Evolutionary conservation across 1,140 invertebrate species (phyloP).

Genomic region (Drosophila sturtevanti): DNA sequence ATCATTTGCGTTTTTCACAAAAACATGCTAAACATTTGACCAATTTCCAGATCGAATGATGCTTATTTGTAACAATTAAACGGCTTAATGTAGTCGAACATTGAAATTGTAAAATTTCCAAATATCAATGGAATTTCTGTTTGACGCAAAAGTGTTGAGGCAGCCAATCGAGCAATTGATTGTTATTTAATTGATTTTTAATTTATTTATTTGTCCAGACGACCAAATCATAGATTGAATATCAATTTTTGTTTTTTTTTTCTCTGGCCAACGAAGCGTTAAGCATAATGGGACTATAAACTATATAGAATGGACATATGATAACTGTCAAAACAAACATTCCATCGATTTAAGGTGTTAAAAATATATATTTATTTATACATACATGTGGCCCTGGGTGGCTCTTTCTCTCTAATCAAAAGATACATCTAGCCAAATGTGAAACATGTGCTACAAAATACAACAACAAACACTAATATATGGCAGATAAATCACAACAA

Average conservation of each 20-base stretch:
- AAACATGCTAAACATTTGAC: constrained; percentile 30
- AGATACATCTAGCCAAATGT: constrained; percentile 59
- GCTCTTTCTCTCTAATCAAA: constrained; percentile 48
- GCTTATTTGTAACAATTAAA: constrained; percentile 46
- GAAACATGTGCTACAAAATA: constrained; percentile 67
- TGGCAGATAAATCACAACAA: constrained; percentile 64
- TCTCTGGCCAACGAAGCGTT: constrained; percentile 21
- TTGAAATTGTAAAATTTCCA: constrained; percentile 16
- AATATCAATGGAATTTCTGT: constrained; percentile 6
- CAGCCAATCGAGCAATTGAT: constrained; percentile 49
- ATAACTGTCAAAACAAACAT: constrained; percentile 52
- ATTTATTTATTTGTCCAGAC: constrained; percentile 56
- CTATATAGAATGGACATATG: constrained; percentile 16
- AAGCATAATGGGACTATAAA: constrained; percentile 22
- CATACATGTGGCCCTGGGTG: constrained; percentile 61
- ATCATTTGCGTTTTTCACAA: constrained; percentile 35
- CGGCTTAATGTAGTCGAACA: constrained; percentile 50
- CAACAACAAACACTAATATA: constrained; percentile 45
- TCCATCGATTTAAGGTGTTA: constrained; percentile 47
- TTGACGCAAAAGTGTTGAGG: not conserved
- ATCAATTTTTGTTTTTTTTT: constrained; percentile 43
- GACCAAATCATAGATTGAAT: constrained; percentile 46
- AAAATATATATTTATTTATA: constrained; percentile 39
- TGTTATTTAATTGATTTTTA: constrained; percentile 76
- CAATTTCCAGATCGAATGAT: constrained; percentile 9